A percentile compares a stretch with the other conserved stretches of the same genome.
phyloP scores from a whole-genome alignment of 2,113 vertebrate genomes.

The Lophius piscatorius region DNA sequence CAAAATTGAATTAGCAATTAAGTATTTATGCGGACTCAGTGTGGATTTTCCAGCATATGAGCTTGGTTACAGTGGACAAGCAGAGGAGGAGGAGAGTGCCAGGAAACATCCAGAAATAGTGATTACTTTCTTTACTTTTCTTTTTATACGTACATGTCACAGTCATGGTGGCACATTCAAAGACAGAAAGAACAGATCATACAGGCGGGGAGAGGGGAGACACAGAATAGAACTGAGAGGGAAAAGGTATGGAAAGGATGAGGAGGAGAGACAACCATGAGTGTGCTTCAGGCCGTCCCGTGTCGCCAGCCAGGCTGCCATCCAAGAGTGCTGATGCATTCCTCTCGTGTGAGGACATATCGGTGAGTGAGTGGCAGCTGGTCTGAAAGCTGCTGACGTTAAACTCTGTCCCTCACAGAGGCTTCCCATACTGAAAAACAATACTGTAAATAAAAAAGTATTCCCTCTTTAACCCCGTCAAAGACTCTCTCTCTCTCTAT shows the following conservation, averaged over 20 bases:
- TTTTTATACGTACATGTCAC: no score
- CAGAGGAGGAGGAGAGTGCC: no score
- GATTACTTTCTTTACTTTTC: no score
- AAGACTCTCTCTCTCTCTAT: no score
- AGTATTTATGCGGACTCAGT: conserved; percentile 62
- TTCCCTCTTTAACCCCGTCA: not conserved
- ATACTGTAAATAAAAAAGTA: not conserved
- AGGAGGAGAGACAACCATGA: conserved; percentile 12
- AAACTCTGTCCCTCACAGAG: conserved; percentile 1
- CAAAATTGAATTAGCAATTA: conserved; percentile 67
- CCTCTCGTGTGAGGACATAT: conserved; percentile 31
- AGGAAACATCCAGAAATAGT: no score
- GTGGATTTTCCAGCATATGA: conserved; percentile 47
- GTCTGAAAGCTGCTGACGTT: conserved; percentile 22
- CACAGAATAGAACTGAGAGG: no score
- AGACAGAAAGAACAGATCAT: no score
- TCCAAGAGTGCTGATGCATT: conserved; percentile 42
- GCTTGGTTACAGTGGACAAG: no score
- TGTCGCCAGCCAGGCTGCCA: conserved; percentile 10
- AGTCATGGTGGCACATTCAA: no score
- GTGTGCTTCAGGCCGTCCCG: conserved; percentile 16
- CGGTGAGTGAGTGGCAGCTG: conserved; percentile 39
- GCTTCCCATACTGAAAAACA: conserved; percentile 10
- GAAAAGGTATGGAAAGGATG: no score
- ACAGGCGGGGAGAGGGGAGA: no score